Base-by-base conservation (phyloP, 53 echinoderm and acorn worm genomes). In the Patiria pectinifera region DNA sequence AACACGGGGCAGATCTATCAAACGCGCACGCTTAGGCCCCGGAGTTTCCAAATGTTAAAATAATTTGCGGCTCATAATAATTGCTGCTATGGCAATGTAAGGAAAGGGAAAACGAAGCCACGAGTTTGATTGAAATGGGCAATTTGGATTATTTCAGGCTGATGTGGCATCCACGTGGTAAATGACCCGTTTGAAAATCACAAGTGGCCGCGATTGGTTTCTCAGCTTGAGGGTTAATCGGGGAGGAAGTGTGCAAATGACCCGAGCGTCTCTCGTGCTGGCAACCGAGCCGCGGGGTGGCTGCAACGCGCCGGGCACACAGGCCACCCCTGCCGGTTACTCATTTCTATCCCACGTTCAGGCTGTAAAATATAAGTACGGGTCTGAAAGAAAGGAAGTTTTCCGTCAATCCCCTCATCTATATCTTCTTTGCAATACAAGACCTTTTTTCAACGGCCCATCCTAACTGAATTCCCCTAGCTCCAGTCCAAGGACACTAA, bases 181-280 rank as follows among this genome's bases (percentile, higher is more conserved):
- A 85, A 85, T 69, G 85, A 85, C 85, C 85, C 69, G 44, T 63
- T 44, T 18, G 66, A 43, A 85, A 85, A 69, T 35, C 63, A 83
- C 83, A 83, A 62, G 60, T 60, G 83, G 61, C 62, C 48, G 11
- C 75, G n/a, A 74, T 75, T 86, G 69, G 66, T 85, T 69, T 85
- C 85, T 63, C 85, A 85, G 85, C 85, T 69, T 85, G 85, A 85
- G 69, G 66, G 69, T 35, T 85, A 85, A 86, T 86, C 74, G 78
- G 59, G 87, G 61, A 87, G 78, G 87, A 87, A 87, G 87, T 78
- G 23, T 43, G 76, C 87, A 87, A 87, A 87, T 87, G 87, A 87
- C 35, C 78, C 76, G 16, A 87, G 87, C 87, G 87, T 72, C 87
- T 87, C 23, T 61, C 76, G 78, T 87, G 76, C 87, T 87, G 87